A percentile compares a stretch with the other conserved stretches of the same genome.
Evolutionary conservation across 2,888 invertebrate genomes (phyloP).

Genomic region (Drosophila algonquin): DNA sequence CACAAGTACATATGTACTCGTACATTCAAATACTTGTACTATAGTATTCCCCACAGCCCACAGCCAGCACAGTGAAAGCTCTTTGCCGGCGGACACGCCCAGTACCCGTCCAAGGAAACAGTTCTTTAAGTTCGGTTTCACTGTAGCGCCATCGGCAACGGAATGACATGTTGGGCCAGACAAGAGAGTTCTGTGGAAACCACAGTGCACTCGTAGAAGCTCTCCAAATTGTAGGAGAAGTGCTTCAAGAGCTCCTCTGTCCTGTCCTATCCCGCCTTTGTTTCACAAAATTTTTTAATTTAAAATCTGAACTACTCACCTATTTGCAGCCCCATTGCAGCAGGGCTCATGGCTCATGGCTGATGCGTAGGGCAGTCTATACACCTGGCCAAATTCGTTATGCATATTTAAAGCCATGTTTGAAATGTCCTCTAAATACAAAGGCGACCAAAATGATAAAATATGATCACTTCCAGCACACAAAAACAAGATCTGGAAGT

Average conservation of each 20-base stretch:
- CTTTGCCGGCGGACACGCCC: neutral
- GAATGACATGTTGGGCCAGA: neutral
- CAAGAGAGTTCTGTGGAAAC: neutral
- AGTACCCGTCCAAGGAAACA: fast-evolving
- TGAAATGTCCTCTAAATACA: too few species aligned
- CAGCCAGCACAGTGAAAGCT: neutral
- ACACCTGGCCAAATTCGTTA: neutral
- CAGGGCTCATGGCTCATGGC: neutral
- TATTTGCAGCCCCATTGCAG: neutral
- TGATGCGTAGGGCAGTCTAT: neutral
- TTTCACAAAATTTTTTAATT: neutral
- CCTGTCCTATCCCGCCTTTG: neutral
- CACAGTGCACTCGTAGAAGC: neutral
- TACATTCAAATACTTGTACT: neutral
- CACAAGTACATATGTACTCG: constrained; percentile 1
- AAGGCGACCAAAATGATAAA: too few species aligned
- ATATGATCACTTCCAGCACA: too few species aligned
- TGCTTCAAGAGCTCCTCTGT: neutral
- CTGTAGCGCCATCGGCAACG: neutral
- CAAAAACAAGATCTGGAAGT: too few species aligned
- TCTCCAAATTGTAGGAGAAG: neutral
- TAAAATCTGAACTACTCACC: neutral
- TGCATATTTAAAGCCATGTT: neutral
- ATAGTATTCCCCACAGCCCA: neutral
- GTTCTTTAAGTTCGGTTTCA: neutral